Base-by-base conservation (phyloP, 2,888 invertebrate species). In the Epicampocera succincta region DNA sequence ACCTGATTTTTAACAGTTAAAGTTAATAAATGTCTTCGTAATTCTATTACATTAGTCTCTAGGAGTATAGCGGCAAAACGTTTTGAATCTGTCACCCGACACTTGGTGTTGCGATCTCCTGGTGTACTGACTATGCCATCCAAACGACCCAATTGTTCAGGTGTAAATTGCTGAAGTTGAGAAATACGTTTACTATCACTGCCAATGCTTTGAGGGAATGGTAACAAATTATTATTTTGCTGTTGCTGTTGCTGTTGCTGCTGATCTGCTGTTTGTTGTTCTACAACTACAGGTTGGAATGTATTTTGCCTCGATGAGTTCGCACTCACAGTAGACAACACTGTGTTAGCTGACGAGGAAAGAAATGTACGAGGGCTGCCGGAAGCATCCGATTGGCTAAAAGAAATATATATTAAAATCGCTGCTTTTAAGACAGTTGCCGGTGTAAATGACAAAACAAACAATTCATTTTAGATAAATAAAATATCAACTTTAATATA, bases 1-100 rank as follows among this genome's bases (percentile, higher is more conserved):
- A 96, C 96, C 94, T 97, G 95, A 92, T 96, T 96, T 90, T 96
- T 95, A 89, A 96, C 95, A 89, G 95, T 95, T 87, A 95, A 93
- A 40, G 94, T 95, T 85, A 97, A 93, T 84, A 97, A 92, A 92
- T 96, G 96, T 86, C 96, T 94, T 91, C 96, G 96, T 88, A 97
- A 93, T 92, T 96, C 95, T 85, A 96, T 92, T 77, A 95, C 94
- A 92, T 95, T 95, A 86, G 94, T 94, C 92, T 97, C 96, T 87
- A 93, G 93, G 87, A 97, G 93, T 92, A 97, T 96, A 91, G 96
- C 96, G 87, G 95, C 93, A 90, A 96, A 94, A 92, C 96, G 96
- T 87, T 92, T 93, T 77, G 94, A 93, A 92, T 96, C 95, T 13
- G 94, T 94, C 76, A 93, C 92, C 85, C 93, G 92, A 83, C 94